These are phyloP conservation scores for Branchinecta lynchi DNA, from an alignment of 1,140 invertebrate species.

Conservation along the genomic window DNA sequence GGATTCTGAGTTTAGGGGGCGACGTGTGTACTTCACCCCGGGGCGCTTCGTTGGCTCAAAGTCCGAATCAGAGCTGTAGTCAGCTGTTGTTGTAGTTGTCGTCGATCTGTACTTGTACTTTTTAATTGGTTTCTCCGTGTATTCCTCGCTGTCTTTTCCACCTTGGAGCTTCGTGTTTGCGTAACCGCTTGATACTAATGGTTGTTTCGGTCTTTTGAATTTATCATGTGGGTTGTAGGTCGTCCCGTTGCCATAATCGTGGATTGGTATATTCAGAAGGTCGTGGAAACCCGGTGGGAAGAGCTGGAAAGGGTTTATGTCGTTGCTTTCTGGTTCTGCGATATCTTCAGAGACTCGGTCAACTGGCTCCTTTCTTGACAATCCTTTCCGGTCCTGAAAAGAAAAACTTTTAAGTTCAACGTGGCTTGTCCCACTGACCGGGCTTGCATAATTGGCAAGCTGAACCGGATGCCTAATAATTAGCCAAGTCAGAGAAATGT, in stretches of 20 bases:
- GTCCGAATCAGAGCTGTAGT: conserved; percentile 13
- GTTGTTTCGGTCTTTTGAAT: conserved; percentile 18
- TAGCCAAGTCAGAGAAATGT: too few relatives aligned
- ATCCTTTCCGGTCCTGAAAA: background rate
- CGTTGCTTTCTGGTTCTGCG: conserved; percentile 19
- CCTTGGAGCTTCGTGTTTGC: conserved; percentile 20
- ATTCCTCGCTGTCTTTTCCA: conserved; percentile 7
- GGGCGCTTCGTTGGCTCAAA: conserved; percentile 9
- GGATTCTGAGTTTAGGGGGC: background rate
- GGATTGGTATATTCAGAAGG: conserved; percentile 18
- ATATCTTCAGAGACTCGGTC: conserved; percentile 12
- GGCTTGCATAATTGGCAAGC: too few relatives aligned
- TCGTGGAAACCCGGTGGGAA: conserved; percentile 20
- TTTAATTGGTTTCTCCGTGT: background rate
- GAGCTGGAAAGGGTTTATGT: conserved; percentile 20
- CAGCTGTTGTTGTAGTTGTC: conserved; percentile 10
- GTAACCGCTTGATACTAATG: conserved; percentile 20
- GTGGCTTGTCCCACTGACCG: too few relatives aligned
- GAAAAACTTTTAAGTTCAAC: background rate
- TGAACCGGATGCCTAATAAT: too few relatives aligned
- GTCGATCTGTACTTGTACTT: conserved; percentile 8
- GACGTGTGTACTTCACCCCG: conserved; percentile 5
- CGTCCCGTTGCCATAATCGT: conserved; percentile 21
- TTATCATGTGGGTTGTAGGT: conserved; percentile 21
- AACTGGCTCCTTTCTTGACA: background rate